Percentiles rank a stretch among this genome's conserved stretches.
phyloP scores from a whole-genome alignment of 2,888 invertebrate genomes.

The Macrosoma leucophasiata region DNA sequence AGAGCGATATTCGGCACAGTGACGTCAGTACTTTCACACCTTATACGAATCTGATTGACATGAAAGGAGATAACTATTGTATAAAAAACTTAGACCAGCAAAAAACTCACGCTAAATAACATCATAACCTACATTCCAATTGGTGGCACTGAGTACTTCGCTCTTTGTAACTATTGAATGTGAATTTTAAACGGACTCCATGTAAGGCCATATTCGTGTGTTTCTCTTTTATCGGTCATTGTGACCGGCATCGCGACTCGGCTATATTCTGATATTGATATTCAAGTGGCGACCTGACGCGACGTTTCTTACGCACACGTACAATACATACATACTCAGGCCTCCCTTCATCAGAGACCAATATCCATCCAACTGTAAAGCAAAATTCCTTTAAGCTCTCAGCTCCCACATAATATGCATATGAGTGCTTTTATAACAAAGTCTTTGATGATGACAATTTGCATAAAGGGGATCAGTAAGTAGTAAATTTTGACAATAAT shows the following conservation, averaged over 20 bases:
- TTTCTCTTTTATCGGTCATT: constrained; percentile 68
- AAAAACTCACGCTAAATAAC: constrained; percentile 68
- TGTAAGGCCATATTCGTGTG: constrained; percentile 67
- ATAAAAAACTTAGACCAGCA: constrained; percentile 62
- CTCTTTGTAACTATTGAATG: constrained; percentile 48
- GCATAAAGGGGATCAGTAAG: too few species aligned
- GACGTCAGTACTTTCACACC: constrained; percentile 71
- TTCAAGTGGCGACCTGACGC: constrained; percentile 58
- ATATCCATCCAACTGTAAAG: constrained; percentile 43
- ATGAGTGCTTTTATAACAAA: too few species aligned
- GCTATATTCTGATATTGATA: constrained; percentile 68
- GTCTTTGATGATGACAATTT: too few species aligned
- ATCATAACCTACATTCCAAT: constrained; percentile 73
- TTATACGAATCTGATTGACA: constrained; percentile 66
- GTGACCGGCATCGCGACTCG: constrained; percentile 49
- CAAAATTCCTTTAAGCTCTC: constrained; percentile 36
- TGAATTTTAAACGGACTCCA: constrained; percentile 64
- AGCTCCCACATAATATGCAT: too few species aligned
- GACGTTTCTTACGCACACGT: constrained; percentile 55
- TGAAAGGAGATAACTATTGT: constrained; percentile 68
- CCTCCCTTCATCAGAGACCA: constrained; percentile 47
- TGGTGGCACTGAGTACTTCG: constrained; percentile 50
- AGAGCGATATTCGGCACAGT: constrained; percentile 53
- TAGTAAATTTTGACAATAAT: too few species aligned
- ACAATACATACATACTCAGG: too few species aligned